Conservation (phyloP, 2,797 vertebrate genomes). For the Sebastolobus altivelis region DNA sequence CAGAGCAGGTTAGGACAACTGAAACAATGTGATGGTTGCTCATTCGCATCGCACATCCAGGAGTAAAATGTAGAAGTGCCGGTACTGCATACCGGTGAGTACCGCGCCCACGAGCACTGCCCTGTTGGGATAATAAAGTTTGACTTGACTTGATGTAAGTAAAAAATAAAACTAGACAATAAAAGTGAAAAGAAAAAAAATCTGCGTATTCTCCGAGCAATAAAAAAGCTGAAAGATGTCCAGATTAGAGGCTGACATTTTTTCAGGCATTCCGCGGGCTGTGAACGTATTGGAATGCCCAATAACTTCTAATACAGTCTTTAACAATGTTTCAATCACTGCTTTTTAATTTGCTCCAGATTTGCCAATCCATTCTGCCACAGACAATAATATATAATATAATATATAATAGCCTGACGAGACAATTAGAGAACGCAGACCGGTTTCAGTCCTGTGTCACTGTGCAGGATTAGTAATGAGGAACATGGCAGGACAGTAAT, state of each 20-base stretch:
- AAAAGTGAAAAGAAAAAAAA: background rate
- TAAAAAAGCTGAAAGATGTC: background rate
- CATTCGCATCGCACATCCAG: too few species aligned
- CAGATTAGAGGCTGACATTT: background rate
- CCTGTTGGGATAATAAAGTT: too few species aligned
- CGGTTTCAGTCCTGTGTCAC: conserved; percentile 31
- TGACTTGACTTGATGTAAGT: background rate
- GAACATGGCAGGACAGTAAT: conserved; percentile 66
- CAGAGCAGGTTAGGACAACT: too few species aligned
- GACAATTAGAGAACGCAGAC: conserved; percentile 44
- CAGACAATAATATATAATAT: background rate
- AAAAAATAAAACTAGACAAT: background rate
- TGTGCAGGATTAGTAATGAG: conserved; percentile 69
- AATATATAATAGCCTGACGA: background rate
- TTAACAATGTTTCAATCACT: background rate
- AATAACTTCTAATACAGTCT: background rate
- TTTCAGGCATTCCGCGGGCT: too few species aligned
- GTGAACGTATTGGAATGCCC: too few species aligned
- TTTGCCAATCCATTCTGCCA: conserved; percentile 16
- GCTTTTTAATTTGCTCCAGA: background rate
- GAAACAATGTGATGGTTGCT: too few species aligned
- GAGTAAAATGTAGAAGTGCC: too few species aligned
- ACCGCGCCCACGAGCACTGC: too few species aligned
- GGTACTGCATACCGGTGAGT: too few species aligned
- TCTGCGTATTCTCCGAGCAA: too few species aligned